phyloP scores from a whole-genome alignment of 2,113 vertebrate genomes.

The Rhinoderma darwinii region DNA sequence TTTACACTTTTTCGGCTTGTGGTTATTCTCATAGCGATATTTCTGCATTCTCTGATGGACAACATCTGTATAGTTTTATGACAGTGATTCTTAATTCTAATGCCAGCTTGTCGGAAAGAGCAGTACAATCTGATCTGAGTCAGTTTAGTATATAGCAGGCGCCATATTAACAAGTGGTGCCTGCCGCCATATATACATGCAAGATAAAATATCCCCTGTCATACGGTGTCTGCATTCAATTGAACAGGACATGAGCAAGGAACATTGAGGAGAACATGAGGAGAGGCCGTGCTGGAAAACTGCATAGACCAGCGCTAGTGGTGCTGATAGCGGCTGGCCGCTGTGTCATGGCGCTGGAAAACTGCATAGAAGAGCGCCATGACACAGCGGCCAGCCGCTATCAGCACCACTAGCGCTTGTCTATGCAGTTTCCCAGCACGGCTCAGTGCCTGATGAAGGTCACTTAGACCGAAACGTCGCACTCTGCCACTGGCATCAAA shows the following conservation, averaged over 20 bases:
- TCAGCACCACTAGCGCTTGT: too few relatives aligned
- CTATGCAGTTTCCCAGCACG: too few relatives aligned
- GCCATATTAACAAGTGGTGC: background rate
- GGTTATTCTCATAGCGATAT: background rate
- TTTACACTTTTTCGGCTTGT: background rate
- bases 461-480: too few relatives aligned
- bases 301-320: too few relatives aligned
- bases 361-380: too few relatives aligned
- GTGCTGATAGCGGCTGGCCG: too few relatives aligned
- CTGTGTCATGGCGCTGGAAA: too few relatives aligned
- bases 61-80: background rate
- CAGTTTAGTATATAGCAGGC: background rate
- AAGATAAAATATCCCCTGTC: background rate
- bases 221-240: background rate
- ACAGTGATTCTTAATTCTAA: background rate
- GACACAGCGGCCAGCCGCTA: too few relatives aligned
- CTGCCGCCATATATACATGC: too few relatives aligned
- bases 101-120: background rate
- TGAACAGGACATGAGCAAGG: background rate
- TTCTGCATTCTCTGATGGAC: background rate
- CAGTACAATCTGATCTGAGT: background rate
- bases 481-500: too few relatives aligned
- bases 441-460: too few relatives aligned
- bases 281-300: too few relatives aligned
- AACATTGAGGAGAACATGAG: background rate